A percentile compares a stretch with the other conserved stretches of the same genome.
phyloP scores from a whole-genome alignment of 2,113 vertebrate genomes.

The Percina caprodes region DNA sequence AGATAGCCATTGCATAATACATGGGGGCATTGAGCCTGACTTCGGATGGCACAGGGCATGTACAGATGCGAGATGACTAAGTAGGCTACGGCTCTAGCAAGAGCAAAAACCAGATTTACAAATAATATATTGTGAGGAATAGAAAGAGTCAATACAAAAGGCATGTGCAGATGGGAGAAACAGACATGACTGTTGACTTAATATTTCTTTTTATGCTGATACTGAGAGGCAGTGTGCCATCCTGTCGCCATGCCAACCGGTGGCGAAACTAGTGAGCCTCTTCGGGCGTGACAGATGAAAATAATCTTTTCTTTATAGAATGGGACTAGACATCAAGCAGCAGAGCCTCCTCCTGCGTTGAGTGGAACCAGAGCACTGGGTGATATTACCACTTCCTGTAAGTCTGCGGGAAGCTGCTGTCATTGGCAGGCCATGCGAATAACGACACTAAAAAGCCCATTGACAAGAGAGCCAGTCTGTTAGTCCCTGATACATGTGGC shows the following conservation, averaged over 20 bases:
- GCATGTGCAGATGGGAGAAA: slow-evolving; percentile 27
- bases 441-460: slow-evolving; percentile 64
- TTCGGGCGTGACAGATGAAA: slow-evolving; percentile 62
- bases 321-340: slow-evolving; percentile 60
- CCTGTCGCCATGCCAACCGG: slow-evolving; percentile 70
- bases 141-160: slow-evolving; percentile 7
- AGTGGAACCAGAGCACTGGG: slow-evolving; percentile 57
- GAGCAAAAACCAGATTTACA: slow-evolving; percentile 41
- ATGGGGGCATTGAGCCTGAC: slow-evolving; percentile 67
- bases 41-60: slow-evolving; percentile 43
- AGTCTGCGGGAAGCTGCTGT: slow-evolving; percentile 59
- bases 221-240: slow-evolving; percentile 24
- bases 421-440: slow-evolving; percentile 67
- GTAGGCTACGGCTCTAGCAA: slow-evolving; percentile 31
- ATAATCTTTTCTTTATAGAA: slow-evolving; percentile 59
- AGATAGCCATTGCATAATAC: slow-evolving; percentile 75
- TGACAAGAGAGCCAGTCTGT: slow-evolving; percentile 55
- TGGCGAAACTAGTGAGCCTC: slow-evolving; percentile 48
- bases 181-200: slow-evolving; percentile 29
- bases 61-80: slow-evolving; percentile 61
- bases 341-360: slow-evolving; percentile 58
- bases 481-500: slow-evolving; percentile 22
- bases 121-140: slow-evolving; percentile 18
- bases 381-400: slow-evolving; percentile 69
- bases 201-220: slow-evolving; percentile 43